Evolutionary conservation across 2,888 invertebrate species (phyloP).

Genomic region (Boloria selene): DNA sequence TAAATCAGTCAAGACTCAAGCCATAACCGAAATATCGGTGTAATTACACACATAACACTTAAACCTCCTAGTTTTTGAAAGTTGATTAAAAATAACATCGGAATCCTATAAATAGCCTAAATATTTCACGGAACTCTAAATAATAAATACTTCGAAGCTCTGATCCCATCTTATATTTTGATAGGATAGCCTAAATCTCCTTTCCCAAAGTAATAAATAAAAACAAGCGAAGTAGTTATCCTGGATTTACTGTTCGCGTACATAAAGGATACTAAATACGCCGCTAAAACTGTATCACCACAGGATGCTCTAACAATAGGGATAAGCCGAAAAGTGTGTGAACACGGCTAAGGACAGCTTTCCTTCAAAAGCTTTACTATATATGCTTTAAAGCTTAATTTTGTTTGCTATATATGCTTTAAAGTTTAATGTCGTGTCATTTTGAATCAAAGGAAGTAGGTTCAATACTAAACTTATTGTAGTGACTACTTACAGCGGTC

Average conservation of each 20-base stretch:
- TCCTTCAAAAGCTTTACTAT: neutral
- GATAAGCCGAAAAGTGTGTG: constrained; percentile 1
- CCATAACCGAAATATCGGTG: too few relatives aligned
- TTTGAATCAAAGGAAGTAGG: too few relatives aligned
- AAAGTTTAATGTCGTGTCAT: neutral
- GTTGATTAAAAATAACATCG: too few relatives aligned
- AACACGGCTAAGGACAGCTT: neutral
- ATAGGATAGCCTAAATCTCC: neutral
- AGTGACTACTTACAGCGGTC: too few relatives aligned
- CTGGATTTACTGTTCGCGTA: neutral
- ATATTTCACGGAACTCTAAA: too few relatives aligned
- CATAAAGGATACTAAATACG: constrained; percentile 6
- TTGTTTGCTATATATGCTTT: neutral
- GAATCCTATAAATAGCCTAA: too few relatives aligned
- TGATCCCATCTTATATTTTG: neutral
- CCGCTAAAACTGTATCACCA: constrained; percentile 12
- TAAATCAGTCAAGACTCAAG: too few relatives aligned
- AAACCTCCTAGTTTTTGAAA: too few relatives aligned
- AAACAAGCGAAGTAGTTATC: constrained; percentile 3
- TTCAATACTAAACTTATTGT: too few relatives aligned
- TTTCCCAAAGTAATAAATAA: neutral
- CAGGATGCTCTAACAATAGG: constrained; percentile 10
- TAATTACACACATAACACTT: too few relatives aligned
- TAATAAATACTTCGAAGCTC: neutral
- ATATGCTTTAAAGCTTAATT: neutral